These are phyloP conservation scores for Agrotis puta DNA, from an alignment of 2,888 invertebrate species.

Conservation along the genomic window DNA sequence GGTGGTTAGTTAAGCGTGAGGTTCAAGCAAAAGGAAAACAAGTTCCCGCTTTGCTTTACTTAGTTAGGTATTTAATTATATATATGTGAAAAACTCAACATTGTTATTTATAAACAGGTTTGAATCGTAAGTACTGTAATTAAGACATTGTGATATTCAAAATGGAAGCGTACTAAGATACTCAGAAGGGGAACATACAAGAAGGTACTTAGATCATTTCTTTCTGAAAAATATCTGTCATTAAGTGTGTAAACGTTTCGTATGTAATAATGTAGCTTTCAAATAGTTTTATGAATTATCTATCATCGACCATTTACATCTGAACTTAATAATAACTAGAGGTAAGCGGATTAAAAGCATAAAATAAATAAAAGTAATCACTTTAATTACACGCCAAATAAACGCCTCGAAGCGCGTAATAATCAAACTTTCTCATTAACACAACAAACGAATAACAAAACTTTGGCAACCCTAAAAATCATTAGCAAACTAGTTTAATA, in stretches of 20 bases:
- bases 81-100: conserved; percentile 21
- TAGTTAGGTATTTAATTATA: conserved; percentile 41
- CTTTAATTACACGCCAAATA: conserved; percentile 14
- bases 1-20: conserved; percentile 54
- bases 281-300: background rate
- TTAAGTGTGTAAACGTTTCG: background rate
- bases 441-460: conserved; percentile 43
- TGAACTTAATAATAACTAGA: background rate
- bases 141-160: conserved; percentile 10
- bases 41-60: conserved; percentile 51
- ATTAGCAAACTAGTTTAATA: conserved; percentile 61
- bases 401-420: conserved; percentile 19
- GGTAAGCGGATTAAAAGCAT: background rate
- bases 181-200: background rate
- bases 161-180: background rate
- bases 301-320: background rate
- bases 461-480: conserved; percentile 52
- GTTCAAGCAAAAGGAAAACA: conserved; percentile 59
- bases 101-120: conserved; percentile 23
- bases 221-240: background rate
- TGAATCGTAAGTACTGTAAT: background rate
- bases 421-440: conserved; percentile 38
- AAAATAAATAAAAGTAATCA: background rate
- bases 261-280: background rate
- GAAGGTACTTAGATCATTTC: background rate